Evolutionary conservation across 2,113 vertebrate genomes (phyloP).

Genomic region (Eretmochelys imbricata): DNA sequence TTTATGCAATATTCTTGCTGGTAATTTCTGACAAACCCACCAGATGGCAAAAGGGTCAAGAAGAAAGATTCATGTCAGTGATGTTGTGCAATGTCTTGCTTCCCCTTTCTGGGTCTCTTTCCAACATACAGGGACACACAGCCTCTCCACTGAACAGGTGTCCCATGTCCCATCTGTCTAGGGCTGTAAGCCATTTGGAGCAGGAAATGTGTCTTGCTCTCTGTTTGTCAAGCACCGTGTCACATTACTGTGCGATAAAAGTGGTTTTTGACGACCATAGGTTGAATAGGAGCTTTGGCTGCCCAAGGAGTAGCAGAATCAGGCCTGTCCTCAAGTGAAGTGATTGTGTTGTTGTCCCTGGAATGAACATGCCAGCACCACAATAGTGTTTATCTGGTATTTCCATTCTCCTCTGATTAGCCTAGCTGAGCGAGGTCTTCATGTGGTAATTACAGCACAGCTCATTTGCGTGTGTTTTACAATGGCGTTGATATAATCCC

Average conservation of each 20-base stretch:
- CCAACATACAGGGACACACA: too few species aligned
- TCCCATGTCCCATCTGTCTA: background rate
- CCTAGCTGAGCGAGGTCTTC: constrained; percentile 59
- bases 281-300: background rate
- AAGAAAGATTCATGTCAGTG: background rate
- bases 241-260: background rate
- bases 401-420: constrained; percentile 71
- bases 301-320: background rate
- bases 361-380: constrained; percentile 53
- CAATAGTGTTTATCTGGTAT: constrained; percentile 54
- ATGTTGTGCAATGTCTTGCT: background rate
- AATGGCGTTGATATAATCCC: constrained; percentile 87
- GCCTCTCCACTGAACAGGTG: background rate
- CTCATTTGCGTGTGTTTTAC: constrained; percentile 82
- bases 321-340: background rate
- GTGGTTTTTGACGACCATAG: background rate
- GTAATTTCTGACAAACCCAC: background rate
- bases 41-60: background rate
- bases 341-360: constrained; percentile 54
- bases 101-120: background rate
- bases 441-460: constrained; percentile 74
- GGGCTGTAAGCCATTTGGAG: background rate
- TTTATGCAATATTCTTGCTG: background rate
- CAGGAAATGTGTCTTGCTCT: background rate
- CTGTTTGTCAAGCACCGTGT: background rate